These are phyloP conservation scores for Euthynnus affinis DNA, from an alignment of 2,797 vertebrate species.

Conservation along the genomic window DNA sequence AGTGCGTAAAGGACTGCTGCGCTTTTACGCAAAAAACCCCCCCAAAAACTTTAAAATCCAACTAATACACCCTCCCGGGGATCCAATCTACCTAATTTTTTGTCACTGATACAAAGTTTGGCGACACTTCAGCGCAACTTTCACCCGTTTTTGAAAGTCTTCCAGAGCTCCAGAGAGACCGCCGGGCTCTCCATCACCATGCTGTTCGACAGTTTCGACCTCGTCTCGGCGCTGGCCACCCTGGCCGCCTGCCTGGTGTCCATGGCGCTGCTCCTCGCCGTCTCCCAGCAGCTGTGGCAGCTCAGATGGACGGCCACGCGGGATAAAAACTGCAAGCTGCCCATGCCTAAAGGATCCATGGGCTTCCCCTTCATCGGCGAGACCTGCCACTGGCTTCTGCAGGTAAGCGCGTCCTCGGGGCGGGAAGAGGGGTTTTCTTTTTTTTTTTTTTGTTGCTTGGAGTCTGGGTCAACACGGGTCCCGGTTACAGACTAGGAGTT, in stretches of 20 bases:
- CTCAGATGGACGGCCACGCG: conserved; percentile 95
- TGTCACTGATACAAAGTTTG: neutral
- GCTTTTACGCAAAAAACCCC: conserved; percentile 59
- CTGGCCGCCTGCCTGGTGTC: conserved; percentile 95
- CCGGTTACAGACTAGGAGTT: neutral
- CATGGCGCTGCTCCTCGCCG: conserved; percentile 93
- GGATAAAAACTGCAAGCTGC: conserved; percentile 96
- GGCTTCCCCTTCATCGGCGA: conserved; percentile 97
- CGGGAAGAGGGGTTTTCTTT: neutral
- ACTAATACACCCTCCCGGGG: neutral
- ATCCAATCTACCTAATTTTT: neutral
- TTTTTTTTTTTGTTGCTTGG: too few species aligned
- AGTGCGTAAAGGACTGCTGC: conserved; percentile 57
- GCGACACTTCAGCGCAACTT: neutral
- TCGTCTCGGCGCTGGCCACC: conserved; percentile 95
- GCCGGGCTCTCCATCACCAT: conserved; percentile 84
- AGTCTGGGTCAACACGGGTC: conserved; percentile 38
- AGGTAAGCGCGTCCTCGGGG: conserved; percentile 88
- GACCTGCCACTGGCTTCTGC: conserved; percentile 97
- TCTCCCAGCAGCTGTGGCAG: conserved; percentile 98
- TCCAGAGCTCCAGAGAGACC: conserved; percentile 27
- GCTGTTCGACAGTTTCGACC: conserved; percentile 94
- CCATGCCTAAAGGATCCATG: conserved; percentile 97
- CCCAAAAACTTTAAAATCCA: neutral
- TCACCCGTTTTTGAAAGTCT: neutral